These are phyloP conservation scores for Catharus bicknelli DNA, from an alignment of 2,113 vertebrate genomes.

Conservation along the genomic window DNA sequence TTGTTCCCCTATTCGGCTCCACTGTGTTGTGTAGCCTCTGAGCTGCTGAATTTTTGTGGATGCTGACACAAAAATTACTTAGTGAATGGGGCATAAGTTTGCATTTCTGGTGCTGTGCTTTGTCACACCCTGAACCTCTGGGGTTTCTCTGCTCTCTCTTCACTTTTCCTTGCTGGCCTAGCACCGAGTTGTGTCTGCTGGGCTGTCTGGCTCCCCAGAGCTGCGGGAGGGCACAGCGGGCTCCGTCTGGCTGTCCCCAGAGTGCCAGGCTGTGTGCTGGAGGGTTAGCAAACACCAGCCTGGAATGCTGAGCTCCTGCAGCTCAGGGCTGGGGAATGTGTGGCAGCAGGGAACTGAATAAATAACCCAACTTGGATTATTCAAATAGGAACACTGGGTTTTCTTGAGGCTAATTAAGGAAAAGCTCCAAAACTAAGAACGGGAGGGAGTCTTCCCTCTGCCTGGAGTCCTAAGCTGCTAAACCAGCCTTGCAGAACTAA, in stretches of 20 bases:
- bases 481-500: conserved; percentile 62
- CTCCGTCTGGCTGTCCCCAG: background rate
- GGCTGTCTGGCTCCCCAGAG: background rate
- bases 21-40: background rate
- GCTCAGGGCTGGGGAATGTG: conserved; percentile 27
- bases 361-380: conserved; percentile 69
- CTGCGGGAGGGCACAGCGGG: background rate
- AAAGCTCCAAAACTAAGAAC: conserved; percentile 36
- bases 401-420: conserved; percentile 70
- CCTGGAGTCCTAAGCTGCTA: conserved; percentile 33
- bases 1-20: background rate
- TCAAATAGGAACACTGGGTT: conserved; percentile 52
- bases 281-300: background rate
- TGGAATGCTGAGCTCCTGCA: conserved; percentile 37
- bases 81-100: background rate
- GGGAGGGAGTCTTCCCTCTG: conserved; percentile 23
- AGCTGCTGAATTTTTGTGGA: background rate
- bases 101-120: background rate
- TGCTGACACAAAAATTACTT: background rate
- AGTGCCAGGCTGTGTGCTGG: conserved; percentile 3
- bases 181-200: background rate
- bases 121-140: background rate
- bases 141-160: background rate
- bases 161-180: background rate
- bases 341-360: conserved; percentile 67